These are phyloP conservation scores for Caenorhabditis sinica DNA, from an alignment of 2,888 invertebrate genomes.

Conservation along the genomic window DNA sequence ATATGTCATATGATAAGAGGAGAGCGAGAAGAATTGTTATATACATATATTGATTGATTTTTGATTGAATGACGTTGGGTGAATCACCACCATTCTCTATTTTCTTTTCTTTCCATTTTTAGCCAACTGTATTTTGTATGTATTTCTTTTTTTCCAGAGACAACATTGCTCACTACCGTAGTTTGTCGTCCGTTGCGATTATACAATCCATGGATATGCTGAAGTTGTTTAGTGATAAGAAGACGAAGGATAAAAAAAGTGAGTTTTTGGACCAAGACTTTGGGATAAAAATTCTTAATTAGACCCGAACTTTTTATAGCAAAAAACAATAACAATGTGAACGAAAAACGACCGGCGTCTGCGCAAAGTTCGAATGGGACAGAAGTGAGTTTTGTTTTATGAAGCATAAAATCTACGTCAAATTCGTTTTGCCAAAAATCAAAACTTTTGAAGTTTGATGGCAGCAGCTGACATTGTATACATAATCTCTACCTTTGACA, in stretches of 20 bases:
- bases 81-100: too few relatives aligned
- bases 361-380: slow-evolving; percentile 57
- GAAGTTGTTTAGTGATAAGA: slow-evolving; percentile 56
- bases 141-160: slow-evolving; percentile 1
- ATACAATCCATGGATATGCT: slow-evolving; percentile 55
- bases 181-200: slow-evolving; percentile 6
- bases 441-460: too few relatives aligned
- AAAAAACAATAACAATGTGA: slow-evolving; percentile 48
- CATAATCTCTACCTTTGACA: too few relatives aligned
- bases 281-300: neutral
- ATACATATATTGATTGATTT: slow-evolving; percentile 17
- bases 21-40: too few relatives aligned
- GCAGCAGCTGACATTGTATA: too few relatives aligned
- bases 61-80: slow-evolving; percentile 6
- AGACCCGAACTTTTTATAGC: slow-evolving; percentile 22
- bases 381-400: neutral
- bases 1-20: slow-evolving; percentile 18
- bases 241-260: slow-evolving; percentile 50
- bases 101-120: neutral
- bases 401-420: too few relatives aligned
- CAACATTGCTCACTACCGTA: slow-evolving; percentile 31
- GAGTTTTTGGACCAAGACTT: slow-evolving; percentile 1
- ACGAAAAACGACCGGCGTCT: slow-evolving; percentile 56
- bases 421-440: too few relatives aligned
- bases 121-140: neutral